phyloP scores from a whole-genome alignment of 2,797 vertebrate species.

The Silurus lanzhouensis region DNA sequence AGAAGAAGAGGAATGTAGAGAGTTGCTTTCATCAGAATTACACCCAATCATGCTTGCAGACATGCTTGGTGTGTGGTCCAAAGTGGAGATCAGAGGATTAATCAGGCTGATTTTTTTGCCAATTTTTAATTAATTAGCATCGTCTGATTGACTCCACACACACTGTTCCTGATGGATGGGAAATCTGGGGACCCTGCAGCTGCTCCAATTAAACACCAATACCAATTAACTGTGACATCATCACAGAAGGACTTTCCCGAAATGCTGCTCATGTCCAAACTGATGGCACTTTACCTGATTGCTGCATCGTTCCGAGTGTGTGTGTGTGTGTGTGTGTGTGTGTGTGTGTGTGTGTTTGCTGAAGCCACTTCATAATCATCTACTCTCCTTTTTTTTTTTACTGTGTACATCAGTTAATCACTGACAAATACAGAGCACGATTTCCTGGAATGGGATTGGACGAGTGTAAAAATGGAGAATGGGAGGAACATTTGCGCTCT shows the following conservation, averaged over 20 bases:
- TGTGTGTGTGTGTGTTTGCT: background rate
- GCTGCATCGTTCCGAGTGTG: background rate
- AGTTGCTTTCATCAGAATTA: slow-evolving; percentile 4
- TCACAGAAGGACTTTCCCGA: background rate
- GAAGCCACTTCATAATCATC: background rate
- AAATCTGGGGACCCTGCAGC: background rate
- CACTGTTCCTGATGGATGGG: too few species aligned
- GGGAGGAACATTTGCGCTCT: background rate
- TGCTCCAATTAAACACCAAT: background rate
- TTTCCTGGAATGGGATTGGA: slow-evolving; percentile 31
- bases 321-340: slow-evolving; percentile 12
- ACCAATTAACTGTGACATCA: background rate
- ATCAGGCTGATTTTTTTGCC: too few species aligned
- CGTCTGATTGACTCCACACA: background rate
- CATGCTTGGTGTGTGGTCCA: background rate
- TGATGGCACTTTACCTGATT: background rate
- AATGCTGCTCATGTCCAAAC: background rate
- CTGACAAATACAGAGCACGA: background rate
- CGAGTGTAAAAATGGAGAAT: background rate
- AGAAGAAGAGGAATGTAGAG: background rate
- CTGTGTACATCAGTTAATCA: slow-evolving; percentile 24
- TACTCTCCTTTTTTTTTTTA: slow-evolving; percentile 27
- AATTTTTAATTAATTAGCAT: too few species aligned
- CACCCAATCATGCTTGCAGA: background rate
- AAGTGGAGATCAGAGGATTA: too few species aligned